A percentile compares a stretch with the other conserved stretches of the same genome.
Evolutionary conservation across 2,797 vertebrate genomes (phyloP).

Genomic region (Euphonia xanthogaster): DNA sequence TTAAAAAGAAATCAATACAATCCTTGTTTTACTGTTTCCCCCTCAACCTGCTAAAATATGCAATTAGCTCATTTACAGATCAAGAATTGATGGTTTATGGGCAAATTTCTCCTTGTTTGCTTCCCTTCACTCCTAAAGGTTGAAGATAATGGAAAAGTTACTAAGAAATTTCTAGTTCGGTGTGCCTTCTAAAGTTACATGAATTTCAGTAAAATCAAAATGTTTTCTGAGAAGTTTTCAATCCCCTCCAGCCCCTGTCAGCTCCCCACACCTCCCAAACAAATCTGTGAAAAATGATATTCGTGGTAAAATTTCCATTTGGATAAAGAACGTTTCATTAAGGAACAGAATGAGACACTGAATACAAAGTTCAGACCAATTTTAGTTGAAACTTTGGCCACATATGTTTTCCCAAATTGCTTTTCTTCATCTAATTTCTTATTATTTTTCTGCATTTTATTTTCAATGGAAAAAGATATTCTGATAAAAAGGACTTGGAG

Average conservation of each 20-base stretch:
- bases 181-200: not conserved
- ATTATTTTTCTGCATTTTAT: not conserved
- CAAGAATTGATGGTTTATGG: not conserved
- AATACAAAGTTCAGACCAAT: constrained; percentile 19
- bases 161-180: not conserved
- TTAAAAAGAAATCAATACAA: constrained; percentile 41
- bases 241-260: constrained; percentile 28
- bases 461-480: not conserved
- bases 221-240: constrained; percentile 46
- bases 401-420: not conserved
- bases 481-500: not conserved
- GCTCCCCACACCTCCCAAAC: constrained; percentile 24
- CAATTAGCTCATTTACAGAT: constrained; percentile 25
- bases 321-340: constrained; percentile 40
- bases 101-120: constrained; percentile 14
- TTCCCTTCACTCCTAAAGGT: not conserved
- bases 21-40: not conserved
- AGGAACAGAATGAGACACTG: not conserved
- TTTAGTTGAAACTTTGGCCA: not conserved
- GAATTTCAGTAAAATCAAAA: constrained; percentile 34
- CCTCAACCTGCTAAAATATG: not conserved
- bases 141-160: constrained; percentile 33
- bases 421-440: not conserved
- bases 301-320: constrained; percentile 55
- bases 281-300: constrained; percentile 52